Conservation (phyloP, 2,113 vertebrate species). For the Antechinus stuartii region DNA sequence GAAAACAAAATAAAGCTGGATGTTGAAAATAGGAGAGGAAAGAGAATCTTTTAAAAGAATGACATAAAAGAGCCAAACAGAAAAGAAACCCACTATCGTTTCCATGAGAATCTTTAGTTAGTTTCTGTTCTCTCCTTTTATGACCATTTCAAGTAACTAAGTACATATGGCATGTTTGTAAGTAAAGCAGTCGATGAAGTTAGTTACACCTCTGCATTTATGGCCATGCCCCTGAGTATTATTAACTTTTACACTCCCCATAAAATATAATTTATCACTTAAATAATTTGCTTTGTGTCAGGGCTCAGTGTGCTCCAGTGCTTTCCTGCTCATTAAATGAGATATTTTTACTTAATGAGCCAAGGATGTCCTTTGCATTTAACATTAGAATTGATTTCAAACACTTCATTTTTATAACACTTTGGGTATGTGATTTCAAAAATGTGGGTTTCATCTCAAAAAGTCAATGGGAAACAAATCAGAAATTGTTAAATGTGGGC, state of each 20-base stretch:
- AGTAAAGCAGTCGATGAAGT: slow-evolving; percentile 83
- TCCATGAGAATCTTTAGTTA: slow-evolving; percentile 21
- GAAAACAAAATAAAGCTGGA: slow-evolving; percentile 80
- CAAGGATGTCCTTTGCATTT: slow-evolving; percentile 85
- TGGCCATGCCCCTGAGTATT: slow-evolving; percentile 85
- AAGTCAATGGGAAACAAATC: slow-evolving; percentile 71
- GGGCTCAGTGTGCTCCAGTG: slow-evolving; percentile 87
- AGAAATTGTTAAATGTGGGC: slow-evolving; percentile 42
- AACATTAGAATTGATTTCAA: slow-evolving; percentile 86
- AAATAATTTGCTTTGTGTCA: slow-evolving; percentile 90
- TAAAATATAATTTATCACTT: slow-evolving; percentile 90
- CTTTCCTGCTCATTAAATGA: slow-evolving; percentile 89
- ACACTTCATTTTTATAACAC: slow-evolving; percentile 83
- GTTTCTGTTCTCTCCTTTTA: slow-evolving; percentile 72
- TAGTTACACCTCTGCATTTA: slow-evolving; percentile 88
- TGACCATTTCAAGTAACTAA: slow-evolving; percentile 80
- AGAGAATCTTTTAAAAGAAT: slow-evolving; percentile 53
- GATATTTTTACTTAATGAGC: slow-evolving; percentile 90
- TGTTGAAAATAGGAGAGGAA: slow-evolving; percentile 51
- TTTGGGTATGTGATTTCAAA: slow-evolving; percentile 78
- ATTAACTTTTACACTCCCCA: slow-evolving; percentile 91
- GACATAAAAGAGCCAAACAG: slow-evolving; percentile 14
- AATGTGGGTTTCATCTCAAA: slow-evolving; percentile 73
- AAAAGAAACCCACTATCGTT: slow-evolving; percentile 53
- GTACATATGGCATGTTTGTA: slow-evolving; percentile 86